Evolutionary conservation across 2,113 vertebrate species (phyloP).

Genomic region (Oryzias javanicus): DNA sequence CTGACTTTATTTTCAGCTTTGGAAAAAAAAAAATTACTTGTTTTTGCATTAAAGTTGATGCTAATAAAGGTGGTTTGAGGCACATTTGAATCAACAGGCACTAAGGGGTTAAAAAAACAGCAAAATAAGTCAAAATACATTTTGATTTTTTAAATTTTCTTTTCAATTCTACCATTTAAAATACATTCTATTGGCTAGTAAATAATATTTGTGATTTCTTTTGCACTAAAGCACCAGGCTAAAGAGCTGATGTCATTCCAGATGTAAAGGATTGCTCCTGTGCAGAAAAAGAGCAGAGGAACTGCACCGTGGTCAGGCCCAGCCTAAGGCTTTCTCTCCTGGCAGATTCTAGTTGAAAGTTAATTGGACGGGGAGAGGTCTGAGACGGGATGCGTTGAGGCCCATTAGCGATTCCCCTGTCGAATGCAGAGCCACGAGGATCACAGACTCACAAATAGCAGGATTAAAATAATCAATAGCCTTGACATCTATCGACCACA

Average conservation of each 20-base stretch:
- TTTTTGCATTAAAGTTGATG: too few relatives aligned
- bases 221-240: conserved; percentile 52
- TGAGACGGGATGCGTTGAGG: conserved; percentile 76
- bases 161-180: not conserved
- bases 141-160: too few relatives aligned
- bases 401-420: conserved; percentile 82
- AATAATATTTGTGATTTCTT: too few relatives aligned
- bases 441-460: conserved; percentile 85
- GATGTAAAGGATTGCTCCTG: conserved; percentile 69
- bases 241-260: conserved; percentile 58
- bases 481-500: conserved; percentile 77
- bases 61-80: too few relatives aligned
- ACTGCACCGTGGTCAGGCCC: conserved; percentile 36
- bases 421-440: conserved; percentile 80
- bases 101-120: too few relatives aligned
- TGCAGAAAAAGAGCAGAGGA: conserved; percentile 53
- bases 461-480: conserved; percentile 87
- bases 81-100: too few relatives aligned
- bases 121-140: too few relatives aligned
- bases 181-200: not conserved
- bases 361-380: conserved; percentile 81
- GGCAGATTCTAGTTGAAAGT: conserved; percentile 79
- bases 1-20: too few relatives aligned
- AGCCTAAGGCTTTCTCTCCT: conserved; percentile 55
- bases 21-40: too few relatives aligned